phyloP scores from a whole-genome alignment of 1,140 invertebrate species.

The Choristoneura fumiferana region DNA sequence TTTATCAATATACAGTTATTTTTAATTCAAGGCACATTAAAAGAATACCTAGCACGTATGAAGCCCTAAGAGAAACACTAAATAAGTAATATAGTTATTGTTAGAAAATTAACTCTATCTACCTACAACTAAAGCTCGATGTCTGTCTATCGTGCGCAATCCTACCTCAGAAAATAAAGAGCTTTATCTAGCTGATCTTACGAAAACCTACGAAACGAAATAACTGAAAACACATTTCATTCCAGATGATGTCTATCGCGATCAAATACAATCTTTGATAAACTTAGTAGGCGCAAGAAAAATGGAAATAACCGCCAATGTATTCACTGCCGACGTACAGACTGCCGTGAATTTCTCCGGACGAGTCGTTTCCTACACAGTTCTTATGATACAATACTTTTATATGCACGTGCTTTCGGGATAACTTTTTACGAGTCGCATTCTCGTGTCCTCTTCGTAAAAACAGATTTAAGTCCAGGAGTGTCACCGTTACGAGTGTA shows the following conservation, averaged over 20 bases:
- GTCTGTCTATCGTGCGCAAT: no score
- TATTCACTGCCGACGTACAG: slow-evolving; percentile 40
- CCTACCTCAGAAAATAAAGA: no score
- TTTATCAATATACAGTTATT: no score
- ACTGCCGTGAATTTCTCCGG: slow-evolving; percentile 47
- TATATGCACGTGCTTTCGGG: slow-evolving; percentile 33
- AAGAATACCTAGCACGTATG: no score
- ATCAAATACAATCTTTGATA: slow-evolving; percentile 50
- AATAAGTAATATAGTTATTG: no score
- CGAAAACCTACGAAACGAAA: no score
- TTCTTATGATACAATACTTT: slow-evolving; percentile 60
- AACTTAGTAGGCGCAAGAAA: slow-evolving; percentile 42
- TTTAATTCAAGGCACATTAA: no score
- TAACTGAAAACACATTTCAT: slow-evolving; percentile 11
- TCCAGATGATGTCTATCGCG: slow-evolving; percentile 39
- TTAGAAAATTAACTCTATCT: no score
- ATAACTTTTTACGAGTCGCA: slow-evolving; percentile 11
- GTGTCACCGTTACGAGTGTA: slow-evolving; percentile 23
- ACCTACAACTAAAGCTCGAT: no score
- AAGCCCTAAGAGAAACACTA: no score
- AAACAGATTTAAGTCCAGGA: slow-evolving; percentile 23
- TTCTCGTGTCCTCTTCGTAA: slow-evolving; percentile 16
- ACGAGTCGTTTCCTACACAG: slow-evolving; percentile 46
- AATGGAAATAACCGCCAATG: slow-evolving; percentile 44
- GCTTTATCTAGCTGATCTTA: no score